Percentiles rank a stretch among this genome's conserved stretches.
Conservation (phyloP, 2,113 vertebrate species). For the Albula goreensis region DNA sequence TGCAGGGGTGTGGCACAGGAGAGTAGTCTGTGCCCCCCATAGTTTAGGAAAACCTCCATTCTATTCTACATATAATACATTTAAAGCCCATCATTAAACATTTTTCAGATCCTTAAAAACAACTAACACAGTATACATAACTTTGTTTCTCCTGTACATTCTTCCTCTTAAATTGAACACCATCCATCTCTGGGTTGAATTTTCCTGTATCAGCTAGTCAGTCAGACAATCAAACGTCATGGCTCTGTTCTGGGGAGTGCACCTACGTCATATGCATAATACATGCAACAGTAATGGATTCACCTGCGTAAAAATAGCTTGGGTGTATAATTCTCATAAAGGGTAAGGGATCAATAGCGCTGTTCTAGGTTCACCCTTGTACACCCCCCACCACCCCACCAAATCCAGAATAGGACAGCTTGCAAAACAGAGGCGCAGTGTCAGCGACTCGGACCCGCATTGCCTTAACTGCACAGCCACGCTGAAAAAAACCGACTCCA, state of each 20-base stretch:
- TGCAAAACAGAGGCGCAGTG: conserved; percentile 66
- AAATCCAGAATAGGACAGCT: conserved; percentile 67
- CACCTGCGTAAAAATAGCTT: conserved; percentile 70
- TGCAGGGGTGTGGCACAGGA: too few relatives aligned
- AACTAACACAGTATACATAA: background rate
- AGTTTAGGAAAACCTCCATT: too few relatives aligned
- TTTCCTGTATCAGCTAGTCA: conserved; percentile 18
- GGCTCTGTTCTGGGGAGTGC: conserved; percentile 35
- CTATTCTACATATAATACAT: too few relatives aligned
- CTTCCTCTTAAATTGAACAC: background rate
- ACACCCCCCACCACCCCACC: conserved; percentile 54
- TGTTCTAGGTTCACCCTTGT: conserved; percentile 65
- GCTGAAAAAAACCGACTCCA: conserved; percentile 37
- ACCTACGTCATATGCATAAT: conserved; percentile 65
- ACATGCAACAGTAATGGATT: conserved; percentile 61
- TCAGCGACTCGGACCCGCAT: conserved; percentile 70
- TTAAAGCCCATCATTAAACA: background rate
- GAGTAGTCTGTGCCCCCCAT: too few relatives aligned
- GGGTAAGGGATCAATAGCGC: conserved; percentile 68
- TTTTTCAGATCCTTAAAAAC: background rate
- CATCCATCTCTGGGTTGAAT: conserved; percentile 18
- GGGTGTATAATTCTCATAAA: conserved; percentile 65
- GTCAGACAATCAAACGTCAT: background rate
- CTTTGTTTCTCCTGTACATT: background rate
- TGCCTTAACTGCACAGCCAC: conserved; percentile 54